Evolutionary conservation across 2,888 invertebrate species (phyloP), one percentile per base, ranked within the genome.

Genomic region (Hylaea fasciaria): DNA sequence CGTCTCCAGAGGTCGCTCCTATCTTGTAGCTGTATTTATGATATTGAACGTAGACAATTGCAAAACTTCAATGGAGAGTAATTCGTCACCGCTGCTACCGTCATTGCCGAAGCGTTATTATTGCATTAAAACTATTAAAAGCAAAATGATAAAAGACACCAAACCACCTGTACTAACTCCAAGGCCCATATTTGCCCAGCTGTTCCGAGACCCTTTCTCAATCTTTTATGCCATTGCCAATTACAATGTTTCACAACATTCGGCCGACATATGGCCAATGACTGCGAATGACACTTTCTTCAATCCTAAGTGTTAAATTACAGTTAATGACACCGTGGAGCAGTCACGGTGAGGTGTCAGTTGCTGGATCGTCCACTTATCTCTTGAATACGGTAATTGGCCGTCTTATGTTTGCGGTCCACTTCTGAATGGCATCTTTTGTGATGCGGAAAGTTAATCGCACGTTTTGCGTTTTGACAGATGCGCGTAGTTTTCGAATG

Each of bases 331-430:
- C 69, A 75, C 56, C 77, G 80, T 86, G 77, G 81, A 65, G 59
- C 68, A 81, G 86, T 90, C 86, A 91, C 86, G 88, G 87, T 86
- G 70, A 85, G 86, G 91, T 90, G 91, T 87, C 91, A 88, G 90
- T 84, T 90, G 90, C 75, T 75, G 80, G 80, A 81, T 80, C 89
- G 91, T 87, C 91, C 91, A 86, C 87, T 89, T 91, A 86, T 82
- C 73, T 77, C 70, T 67, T 54, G 72, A 76, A 74, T 57, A 67
- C 70, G 69, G 74, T 78, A 81, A 81, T 77, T 74, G 73, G 54
- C 60, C 72, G 73, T 71, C 72, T 77, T 73, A 64, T 59, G 62
- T 68, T 76, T 82, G 83, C 70, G 82, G 83, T 80, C 70, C 65
- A 69, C 61, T 73, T 76, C 77, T 77, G 71, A 74, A 80, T 80